Percentiles rank a stretch among this genome's conserved stretches.
Evolutionary conservation across 1,140 invertebrate species (phyloP).

Genomic region (Drosophila suzukii): DNA sequence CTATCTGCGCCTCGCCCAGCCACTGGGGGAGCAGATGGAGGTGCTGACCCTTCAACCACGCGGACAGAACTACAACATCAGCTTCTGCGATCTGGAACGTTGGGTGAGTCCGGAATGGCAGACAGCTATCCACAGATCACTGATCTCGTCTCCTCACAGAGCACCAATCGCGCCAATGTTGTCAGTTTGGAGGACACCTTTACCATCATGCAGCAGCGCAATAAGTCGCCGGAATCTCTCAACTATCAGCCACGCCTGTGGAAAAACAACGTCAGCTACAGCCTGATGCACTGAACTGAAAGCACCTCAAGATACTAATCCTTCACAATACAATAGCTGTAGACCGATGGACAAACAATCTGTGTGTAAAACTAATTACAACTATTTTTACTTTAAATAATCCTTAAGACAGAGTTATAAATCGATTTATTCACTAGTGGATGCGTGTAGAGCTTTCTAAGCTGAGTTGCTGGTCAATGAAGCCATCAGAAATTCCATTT

Average conservation of each 20-base stretch:
- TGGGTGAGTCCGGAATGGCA: conserved; percentile 57
- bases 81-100: conserved; percentile 76
- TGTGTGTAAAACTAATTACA: conserved; percentile 18
- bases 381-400: conserved; percentile 41
- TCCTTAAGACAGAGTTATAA: conserved; percentile 18
- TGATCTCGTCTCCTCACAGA: conserved; percentile 32
- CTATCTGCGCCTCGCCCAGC: conserved; percentile 60
- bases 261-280: conserved; percentile 52
- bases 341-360: neutral
- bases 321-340: neutral
- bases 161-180: conserved; percentile 78
- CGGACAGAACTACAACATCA: conserved; percentile 60
- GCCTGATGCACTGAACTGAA: conserved; percentile 42
- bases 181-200: conserved; percentile 72
- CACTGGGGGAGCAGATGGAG: conserved; percentile 12
- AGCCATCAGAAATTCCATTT: conserved; percentile 98
- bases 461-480: conserved; percentile 88
- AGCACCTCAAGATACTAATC: neutral
- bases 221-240: conserved; percentile 19
- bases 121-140: too few species aligned
- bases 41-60: conserved; percentile 23
- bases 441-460: conserved; percentile 14
- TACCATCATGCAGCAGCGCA: conserved; percentile 41
- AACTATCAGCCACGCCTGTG: conserved; percentile 40
- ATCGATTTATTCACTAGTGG: conserved; percentile 14